These are phyloP conservation scores for Cephalophus harveyi DNA, from an alignment of 2,113 vertebrate genomes.

Conservation along the genomic window DNA sequence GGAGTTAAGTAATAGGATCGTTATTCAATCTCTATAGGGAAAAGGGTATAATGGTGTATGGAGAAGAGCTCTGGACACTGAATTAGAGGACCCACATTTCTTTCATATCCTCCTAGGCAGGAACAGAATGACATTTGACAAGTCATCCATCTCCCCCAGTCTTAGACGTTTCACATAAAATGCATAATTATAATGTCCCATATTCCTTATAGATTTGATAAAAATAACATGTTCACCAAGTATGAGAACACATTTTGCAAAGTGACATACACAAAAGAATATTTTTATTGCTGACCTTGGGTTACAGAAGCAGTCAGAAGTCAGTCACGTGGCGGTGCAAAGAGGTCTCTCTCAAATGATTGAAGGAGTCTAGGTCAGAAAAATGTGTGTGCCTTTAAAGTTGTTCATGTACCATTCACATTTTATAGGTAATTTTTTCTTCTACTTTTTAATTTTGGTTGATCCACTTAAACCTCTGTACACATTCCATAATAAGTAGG, in stretches of 20 bases:
- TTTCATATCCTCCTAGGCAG: background rate
- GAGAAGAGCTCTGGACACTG: background rate
- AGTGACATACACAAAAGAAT: background rate
- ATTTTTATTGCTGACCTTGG: background rate
- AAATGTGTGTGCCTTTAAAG: background rate
- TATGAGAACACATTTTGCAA: background rate
- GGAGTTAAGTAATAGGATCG: background rate
- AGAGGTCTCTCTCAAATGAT: background rate
- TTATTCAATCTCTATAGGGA: background rate
- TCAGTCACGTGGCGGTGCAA: background rate
- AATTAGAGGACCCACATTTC: background rate
- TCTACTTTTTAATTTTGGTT: constrained; percentile 20
- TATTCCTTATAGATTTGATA: background rate
- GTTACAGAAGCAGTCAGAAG: background rate
- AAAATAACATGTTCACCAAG: background rate
- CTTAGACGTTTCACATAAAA: background rate
- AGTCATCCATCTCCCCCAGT: background rate
- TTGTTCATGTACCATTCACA: background rate
- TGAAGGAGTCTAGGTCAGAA: background rate
- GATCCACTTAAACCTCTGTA: constrained; percentile 23
- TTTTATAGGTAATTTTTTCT: constrained; percentile 27
- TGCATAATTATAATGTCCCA: background rate
- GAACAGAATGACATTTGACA: background rate
- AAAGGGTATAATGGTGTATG: background rate
- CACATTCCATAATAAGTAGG: background rate